phyloP scores from a whole-genome alignment of 2,113 vertebrate species.

The Trematomus loennbergii region DNA sequence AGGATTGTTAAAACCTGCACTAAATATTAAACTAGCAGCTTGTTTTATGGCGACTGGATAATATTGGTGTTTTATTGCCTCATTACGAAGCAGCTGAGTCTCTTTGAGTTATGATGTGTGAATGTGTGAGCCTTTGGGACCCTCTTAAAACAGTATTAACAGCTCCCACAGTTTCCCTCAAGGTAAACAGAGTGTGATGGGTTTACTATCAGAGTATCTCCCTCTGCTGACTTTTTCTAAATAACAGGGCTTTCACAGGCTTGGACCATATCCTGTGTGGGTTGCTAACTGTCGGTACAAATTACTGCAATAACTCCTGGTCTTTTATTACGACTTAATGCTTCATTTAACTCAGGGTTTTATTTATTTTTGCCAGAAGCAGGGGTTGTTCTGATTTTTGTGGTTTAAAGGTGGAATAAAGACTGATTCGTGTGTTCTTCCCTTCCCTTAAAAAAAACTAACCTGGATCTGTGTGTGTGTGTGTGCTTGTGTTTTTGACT shows the following conservation, averaged over 20 bases:
- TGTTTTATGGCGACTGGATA: neutral
- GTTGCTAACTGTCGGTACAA: slow-evolving; percentile 13
- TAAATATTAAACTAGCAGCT: no score
- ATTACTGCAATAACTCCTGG: neutral
- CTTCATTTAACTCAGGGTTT: neutral
- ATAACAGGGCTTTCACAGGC: slow-evolving; percentile 48
- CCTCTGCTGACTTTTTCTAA: slow-evolving; percentile 21
- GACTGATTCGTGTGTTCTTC: no score
- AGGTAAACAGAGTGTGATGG: slow-evolving; percentile 15
- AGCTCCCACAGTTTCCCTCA: slow-evolving; percentile 7
- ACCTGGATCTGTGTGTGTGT: slow-evolving; percentile 1
- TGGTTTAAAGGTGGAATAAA: no score
- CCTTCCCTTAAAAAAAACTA: neutral
- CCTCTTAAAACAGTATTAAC: slow-evolving; percentile 24
- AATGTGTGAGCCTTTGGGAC: slow-evolving; percentile 33
- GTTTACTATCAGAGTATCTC: slow-evolving; percentile 7
- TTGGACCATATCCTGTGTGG: slow-evolving; percentile 32
- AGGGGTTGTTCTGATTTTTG: no score
- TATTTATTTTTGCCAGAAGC: no score
- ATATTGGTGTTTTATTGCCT: slow-evolving; percentile 35
- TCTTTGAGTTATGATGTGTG: slow-evolving; percentile 5
- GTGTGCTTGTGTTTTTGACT: slow-evolving; percentile 29
- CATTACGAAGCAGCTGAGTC: neutral
- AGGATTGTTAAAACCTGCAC: neutral
- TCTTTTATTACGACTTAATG: slow-evolving; percentile 12